A percentile compares a stretch with the other conserved stretches of the same genome.
phyloP scores from a whole-genome alignment of 2,797 vertebrate species.

The Cyprinella venusta region DNA sequence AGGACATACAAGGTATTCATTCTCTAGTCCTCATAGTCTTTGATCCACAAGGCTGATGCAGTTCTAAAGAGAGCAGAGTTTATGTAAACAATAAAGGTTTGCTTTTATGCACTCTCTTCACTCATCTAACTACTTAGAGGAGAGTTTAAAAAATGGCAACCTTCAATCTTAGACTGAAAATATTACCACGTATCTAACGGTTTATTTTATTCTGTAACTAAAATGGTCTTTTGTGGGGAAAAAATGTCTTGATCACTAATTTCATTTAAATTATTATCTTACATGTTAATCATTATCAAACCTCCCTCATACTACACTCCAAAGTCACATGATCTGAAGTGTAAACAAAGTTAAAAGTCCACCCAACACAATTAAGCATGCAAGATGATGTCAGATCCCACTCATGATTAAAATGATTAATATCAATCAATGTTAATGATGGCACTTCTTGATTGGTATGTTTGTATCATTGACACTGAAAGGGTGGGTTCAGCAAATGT shows the following conservation, averaged over 20 bases:
- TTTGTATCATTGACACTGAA: background rate
- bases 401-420: background rate
- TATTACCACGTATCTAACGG: background rate
- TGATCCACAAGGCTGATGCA: conserved; percentile 20
- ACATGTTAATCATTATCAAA: conserved; percentile 30
- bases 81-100: conserved; percentile 37
- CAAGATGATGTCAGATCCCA: background rate
- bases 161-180: background rate
- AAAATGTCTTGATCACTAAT: background rate
- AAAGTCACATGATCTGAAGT: conserved; percentile 9
- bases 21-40: conserved; percentile 16
- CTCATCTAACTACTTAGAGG: background rate
- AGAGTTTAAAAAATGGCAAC: background rate
- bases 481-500: background rate
- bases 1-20: conserved; percentile 29
- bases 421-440: background rate
- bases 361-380: background rate
- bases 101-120: conserved; percentile 30
- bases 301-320: background rate
- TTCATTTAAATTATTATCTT: conserved; percentile 15
- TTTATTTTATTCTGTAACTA: background rate
- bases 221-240: background rate
- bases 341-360: conserved; percentile 27
- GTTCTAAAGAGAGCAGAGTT: conserved; percentile 33
- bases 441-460: background rate